Conservation (phyloP, 2,113 vertebrate species). For the Eulemur macaco region DNA sequence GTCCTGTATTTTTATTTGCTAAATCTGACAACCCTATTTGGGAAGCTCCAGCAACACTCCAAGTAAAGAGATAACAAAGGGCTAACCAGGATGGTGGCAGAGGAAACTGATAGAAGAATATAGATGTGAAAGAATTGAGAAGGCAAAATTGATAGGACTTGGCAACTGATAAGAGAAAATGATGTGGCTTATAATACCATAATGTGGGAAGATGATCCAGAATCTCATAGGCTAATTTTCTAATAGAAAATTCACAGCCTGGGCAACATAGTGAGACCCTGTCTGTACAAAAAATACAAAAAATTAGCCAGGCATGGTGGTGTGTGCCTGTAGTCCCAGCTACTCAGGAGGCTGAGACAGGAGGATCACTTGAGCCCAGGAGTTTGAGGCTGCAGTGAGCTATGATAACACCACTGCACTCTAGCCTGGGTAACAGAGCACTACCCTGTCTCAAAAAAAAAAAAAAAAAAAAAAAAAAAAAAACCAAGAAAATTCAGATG, state of each 20-base stretch:
- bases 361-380: too few species aligned
- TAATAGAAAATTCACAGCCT: not conserved
- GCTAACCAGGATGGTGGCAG: not conserved
- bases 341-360: too few species aligned
- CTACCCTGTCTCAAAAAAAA: too few species aligned
- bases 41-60: not conserved
- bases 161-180: not conserved
- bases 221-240: constrained; percentile 18
- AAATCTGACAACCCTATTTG: not conserved
- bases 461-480: too few species aligned
- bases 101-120: not conserved
- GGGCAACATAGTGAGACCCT: too few species aligned
- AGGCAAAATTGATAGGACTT: not conserved
- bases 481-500: not conserved
- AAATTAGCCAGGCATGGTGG: too few species aligned
- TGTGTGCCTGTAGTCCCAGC: too few species aligned
- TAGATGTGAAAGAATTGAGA: not conserved
- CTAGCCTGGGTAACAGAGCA: too few species aligned
- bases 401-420: too few species aligned
- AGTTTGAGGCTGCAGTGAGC: too few species aligned
- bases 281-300: too few species aligned
- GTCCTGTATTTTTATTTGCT: not conserved
- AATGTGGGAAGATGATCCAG: not conserved
- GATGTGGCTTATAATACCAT: not conserved
- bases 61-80: not conserved